These are phyloP conservation scores for Paramuricea clavata DNA, from an alignment of 92 coral and sea anemone species.

Conservation along the genomic window DNA sequence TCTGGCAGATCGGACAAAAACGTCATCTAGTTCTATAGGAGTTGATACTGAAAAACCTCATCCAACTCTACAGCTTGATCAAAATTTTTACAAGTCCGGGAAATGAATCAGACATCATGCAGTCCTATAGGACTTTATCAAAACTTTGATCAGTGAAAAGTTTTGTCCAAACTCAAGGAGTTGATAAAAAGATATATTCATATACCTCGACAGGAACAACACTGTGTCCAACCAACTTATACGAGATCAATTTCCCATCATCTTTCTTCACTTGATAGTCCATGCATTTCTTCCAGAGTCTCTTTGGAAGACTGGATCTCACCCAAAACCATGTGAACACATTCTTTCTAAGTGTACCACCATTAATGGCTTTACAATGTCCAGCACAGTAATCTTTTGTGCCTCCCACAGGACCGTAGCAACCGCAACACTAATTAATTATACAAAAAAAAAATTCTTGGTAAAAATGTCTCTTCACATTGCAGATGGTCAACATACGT, in stretches of 20 bases:
- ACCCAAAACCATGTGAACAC: conserved; percentile 8
- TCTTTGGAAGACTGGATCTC: conserved; percentile 5
- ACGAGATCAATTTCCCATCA: conserved; percentile 9
- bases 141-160: too few relatives aligned
- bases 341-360: not conserved
- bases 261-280: not conserved
- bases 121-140: too few relatives aligned
- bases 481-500: too few relatives aligned
- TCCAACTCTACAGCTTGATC: too few relatives aligned
- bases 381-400: conserved; percentile 2
- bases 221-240: conserved; percentile 7
- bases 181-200: too few relatives aligned
- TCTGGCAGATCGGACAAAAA: too few relatives aligned
- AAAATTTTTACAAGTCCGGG: too few relatives aligned
- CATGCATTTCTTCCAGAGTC: conserved; percentile 10
- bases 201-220: not conserved
- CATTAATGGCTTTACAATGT: not conserved
- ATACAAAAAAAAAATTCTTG: not conserved
- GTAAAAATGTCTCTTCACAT: too few relatives aligned
- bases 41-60: too few relatives aligned
- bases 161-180: too few relatives aligned
- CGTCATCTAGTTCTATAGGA: too few relatives aligned
- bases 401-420: not conserved
- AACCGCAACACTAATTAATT: not conserved
- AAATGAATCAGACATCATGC: too few relatives aligned